Percentiles rank a stretch among this genome's conserved stretches.
These are phyloP conservation scores for Genyomyrus donnyi DNA, from an alignment of 2,113 vertebrate genomes.

Conservation along the genomic window DNA sequence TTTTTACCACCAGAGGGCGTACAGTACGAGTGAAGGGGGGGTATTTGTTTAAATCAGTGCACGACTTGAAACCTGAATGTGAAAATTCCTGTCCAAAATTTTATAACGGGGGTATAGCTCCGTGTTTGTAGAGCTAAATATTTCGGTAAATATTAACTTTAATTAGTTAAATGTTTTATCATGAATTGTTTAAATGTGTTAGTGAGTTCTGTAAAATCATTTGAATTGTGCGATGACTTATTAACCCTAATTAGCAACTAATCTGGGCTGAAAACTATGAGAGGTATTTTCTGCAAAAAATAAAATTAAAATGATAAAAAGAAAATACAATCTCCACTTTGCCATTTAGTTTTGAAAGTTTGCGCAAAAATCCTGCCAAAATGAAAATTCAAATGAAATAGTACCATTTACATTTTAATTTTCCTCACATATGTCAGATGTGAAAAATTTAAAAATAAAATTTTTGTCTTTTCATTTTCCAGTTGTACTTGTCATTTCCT, in stretches of 20 bases:
- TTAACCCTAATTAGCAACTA: not conserved
- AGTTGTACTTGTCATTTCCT: too few relatives aligned
- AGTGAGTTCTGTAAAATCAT: not conserved
- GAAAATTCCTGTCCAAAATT: not conserved
- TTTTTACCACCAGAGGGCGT: not conserved
- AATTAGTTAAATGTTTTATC: not conserved
- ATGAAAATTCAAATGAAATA: too few relatives aligned
- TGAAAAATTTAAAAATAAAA: too few relatives aligned
- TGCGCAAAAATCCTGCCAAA: too few relatives aligned
- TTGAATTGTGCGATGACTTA: not conserved
- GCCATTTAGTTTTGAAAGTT: too few relatives aligned
- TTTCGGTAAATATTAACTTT: not conserved
- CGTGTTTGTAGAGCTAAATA: not conserved
- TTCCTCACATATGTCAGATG: too few relatives aligned
- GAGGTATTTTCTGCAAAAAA: too few relatives aligned
- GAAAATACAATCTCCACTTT: too few relatives aligned
- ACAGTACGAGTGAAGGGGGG: not conserved
- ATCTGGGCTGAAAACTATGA: not conserved
- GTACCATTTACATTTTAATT: too few relatives aligned
- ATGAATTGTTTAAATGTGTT: not conserved
- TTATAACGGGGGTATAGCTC: not conserved
- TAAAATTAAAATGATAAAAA: too few relatives aligned
- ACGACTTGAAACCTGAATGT: not conserved
- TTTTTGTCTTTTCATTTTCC: too few relatives aligned
- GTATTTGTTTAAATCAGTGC: not conserved